These are phyloP conservation scores for Lasiurus cinereus DNA, from an alignment of 2,113 vertebrate genomes.

Conservation along the genomic window DNA sequence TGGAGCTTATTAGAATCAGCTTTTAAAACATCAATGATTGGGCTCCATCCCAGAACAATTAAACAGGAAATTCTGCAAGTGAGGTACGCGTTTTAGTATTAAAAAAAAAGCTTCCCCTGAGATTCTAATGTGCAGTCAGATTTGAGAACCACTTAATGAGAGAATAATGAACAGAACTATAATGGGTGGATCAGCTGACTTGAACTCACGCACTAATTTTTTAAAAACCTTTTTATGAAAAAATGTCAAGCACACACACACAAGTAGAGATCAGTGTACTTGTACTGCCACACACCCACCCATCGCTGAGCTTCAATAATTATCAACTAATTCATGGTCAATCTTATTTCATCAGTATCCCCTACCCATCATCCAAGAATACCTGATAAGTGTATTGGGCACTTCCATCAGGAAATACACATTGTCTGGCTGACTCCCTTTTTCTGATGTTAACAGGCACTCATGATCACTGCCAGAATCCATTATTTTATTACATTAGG, in stretches of 20 bases:
- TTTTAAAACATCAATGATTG: constrained; percentile 6
- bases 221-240: not conserved
- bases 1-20: not conserved
- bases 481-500: constrained; percentile 28
- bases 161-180: constrained; percentile 7
- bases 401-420: not conserved
- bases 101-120: not conserved
- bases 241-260: constrained; percentile 4
- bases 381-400: not conserved
- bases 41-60: constrained; percentile 34
- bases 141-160: constrained; percentile 33
- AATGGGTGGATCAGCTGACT: not conserved
- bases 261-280: not conserved
- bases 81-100: not conserved
- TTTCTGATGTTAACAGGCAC: constrained; percentile 30
- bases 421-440: not conserved
- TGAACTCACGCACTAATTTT: constrained; percentile 39
- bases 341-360: not conserved
- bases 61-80: constrained; percentile 32
- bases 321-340: not conserved
- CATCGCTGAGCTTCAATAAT: constrained; percentile 9
- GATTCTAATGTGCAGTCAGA: constrained; percentile 29
- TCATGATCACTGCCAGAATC: not conserved
- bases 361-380: not conserved
- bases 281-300: not conserved